phyloP scores from a whole-genome alignment of 1,140 invertebrate genomes.

The Papilio aristodemus region DNA sequence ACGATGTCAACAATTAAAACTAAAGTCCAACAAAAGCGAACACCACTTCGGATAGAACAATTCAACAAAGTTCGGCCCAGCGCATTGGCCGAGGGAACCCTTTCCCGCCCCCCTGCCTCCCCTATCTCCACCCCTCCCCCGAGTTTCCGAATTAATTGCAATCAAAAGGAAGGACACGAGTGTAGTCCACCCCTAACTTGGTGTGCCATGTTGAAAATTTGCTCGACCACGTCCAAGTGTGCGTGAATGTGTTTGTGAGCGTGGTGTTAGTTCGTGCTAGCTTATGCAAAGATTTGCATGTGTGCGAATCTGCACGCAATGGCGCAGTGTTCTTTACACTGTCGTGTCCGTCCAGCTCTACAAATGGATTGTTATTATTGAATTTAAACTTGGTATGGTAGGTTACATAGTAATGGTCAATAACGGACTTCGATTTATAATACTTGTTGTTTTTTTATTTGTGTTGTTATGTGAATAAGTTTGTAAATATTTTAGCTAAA shows the following conservation, averaged over 20 bases:
- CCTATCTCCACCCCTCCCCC: slow-evolving; percentile 43
- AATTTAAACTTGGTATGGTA: neutral
- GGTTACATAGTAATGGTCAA: neutral
- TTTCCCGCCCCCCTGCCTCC: slow-evolving; percentile 45
- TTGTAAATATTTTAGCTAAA: too few species aligned
- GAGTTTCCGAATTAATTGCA: slow-evolving; percentile 79
- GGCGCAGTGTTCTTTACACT: slow-evolving; percentile 39
- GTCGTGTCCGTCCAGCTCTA: neutral
- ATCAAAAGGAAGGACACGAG: slow-evolving; percentile 79
- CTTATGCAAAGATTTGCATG: slow-evolving; percentile 27
- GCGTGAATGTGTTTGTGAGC: slow-evolving; percentile 44
- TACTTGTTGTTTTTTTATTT: neutral
- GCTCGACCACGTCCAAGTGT: slow-evolving; percentile 45
- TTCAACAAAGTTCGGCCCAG: slow-evolving; percentile 67
- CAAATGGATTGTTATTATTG: slow-evolving; percentile 1
- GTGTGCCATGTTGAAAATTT: slow-evolving; percentile 70
- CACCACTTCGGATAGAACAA: slow-evolving; percentile 53
- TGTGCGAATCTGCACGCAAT: slow-evolving; percentile 41
- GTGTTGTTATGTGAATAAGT: neutral
- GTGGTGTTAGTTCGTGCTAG: slow-evolving; percentile 21
- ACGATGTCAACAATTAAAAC: slow-evolving; percentile 34
- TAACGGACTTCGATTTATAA: neutral
- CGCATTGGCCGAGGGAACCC: slow-evolving; percentile 66
- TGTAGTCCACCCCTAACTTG: slow-evolving; percentile 75
- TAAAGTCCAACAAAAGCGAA: slow-evolving; percentile 54